Evolutionary conservation across 2,113 vertebrate genomes (phyloP), one percentile per base, ranked within the genome.

Genomic region (Plectropomus leopardus): DNA sequence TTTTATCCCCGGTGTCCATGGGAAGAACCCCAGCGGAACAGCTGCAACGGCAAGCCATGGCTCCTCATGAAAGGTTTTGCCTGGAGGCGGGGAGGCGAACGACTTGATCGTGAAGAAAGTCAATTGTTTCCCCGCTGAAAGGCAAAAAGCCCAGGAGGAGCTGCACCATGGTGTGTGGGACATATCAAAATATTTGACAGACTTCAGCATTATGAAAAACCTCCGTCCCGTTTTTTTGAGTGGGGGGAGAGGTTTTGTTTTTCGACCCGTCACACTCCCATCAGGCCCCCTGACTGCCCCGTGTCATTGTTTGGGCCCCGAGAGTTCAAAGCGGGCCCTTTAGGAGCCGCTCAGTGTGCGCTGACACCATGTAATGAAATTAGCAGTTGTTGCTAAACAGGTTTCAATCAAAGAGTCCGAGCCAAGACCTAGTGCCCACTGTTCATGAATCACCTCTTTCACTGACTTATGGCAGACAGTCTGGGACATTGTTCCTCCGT

Each of bases 161-260:
- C 96, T 94, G 96, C 96, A 93, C 96, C 97, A 96, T 97, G 96
- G 96, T 96, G 97, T 96, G 97, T 96, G 96, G 96, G 96, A 98
- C 97, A 96, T 96, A 96, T 99, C 97, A 97, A 97, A 98, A 97
- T 98, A 98, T 98, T 96, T 98, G 97, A 99, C 97, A 99, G 97
- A 97, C 96, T 97, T 98, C 96, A 98, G 96, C 96, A 96, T 97
- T 96, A 96, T 96, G 96, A 97, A 98, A 97, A 97, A 95, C 95
- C 92, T 83, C 95, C 94, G 94, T 92, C 83, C 73, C 94, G 72
- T 95, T 95, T 93, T 36, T 57, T 67, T n/a, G 17, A 50, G 26
- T n/a, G 53, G 32, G n/a, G 61, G 26, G 36, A 47, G 32, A 72
- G 80, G 78, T 85, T 92, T 87, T 91, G 83, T 91, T 91, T 92